These are phyloP conservation scores for Zaprionus davidi DNA, from an alignment of 1,140 invertebrate genomes.

Conservation along the genomic window DNA sequence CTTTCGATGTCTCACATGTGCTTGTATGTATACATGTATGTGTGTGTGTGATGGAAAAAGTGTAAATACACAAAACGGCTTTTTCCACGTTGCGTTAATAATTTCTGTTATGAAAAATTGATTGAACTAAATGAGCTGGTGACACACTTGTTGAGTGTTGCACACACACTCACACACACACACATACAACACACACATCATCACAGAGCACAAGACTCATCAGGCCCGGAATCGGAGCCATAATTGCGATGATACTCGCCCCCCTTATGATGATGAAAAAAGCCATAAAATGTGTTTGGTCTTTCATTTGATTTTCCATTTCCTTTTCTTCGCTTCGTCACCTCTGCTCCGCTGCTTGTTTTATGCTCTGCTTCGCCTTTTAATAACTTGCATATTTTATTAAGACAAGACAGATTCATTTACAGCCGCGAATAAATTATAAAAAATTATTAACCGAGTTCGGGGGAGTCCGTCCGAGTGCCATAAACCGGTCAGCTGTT, in stretches of 20 bases:
- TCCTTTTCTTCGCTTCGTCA: not conserved
- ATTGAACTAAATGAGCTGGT: slow-evolving; percentile 82
- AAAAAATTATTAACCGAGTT: slow-evolving; percentile 55
- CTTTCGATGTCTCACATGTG: slow-evolving; percentile 67
- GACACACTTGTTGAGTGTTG: slow-evolving; percentile 78
- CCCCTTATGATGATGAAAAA: slow-evolving; percentile 60
- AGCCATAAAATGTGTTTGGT: slow-evolving; percentile 65
- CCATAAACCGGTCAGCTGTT: slow-evolving; percentile 26
- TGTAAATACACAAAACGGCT: slow-evolving; percentile 47
- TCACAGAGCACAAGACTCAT: not conserved
- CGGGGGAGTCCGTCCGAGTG: not conserved
- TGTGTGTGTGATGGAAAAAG: slow-evolving; percentile 28
- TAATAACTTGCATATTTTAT: slow-evolving; percentile 63
- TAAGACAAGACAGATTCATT: slow-evolving; percentile 50
- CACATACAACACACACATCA: not conserved
- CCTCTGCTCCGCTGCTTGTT: not conserved
- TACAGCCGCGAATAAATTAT: slow-evolving; percentile 64
- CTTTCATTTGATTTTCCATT: slow-evolving; percentile 23
- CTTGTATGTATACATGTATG: not conserved
- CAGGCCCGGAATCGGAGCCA: not conserved
- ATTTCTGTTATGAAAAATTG: slow-evolving; percentile 81
- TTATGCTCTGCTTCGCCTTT: slow-evolving; percentile 11
- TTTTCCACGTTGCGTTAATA: slow-evolving; percentile 70
- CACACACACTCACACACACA: slow-evolving; percentile 26
- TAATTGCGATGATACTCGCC: slow-evolving; percentile 11